A percentile compares a stretch with the other conserved stretches of the same genome.
Conservation (phyloP, 1,140 invertebrate species). For the Orussus abietinus region DNA sequence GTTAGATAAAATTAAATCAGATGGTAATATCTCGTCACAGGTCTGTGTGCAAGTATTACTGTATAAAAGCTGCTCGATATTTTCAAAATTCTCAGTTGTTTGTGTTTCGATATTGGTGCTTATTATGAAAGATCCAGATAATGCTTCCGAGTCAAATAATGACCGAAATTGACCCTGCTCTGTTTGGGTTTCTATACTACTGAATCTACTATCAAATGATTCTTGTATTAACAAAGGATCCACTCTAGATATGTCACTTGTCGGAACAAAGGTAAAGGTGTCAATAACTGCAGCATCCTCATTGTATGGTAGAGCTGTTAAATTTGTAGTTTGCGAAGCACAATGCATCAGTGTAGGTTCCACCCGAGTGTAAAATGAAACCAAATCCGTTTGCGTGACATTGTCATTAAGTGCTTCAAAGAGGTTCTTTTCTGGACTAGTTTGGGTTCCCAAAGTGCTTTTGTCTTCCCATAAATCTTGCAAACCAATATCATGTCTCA, state of each 20-base stretch:
- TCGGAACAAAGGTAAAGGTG: slow-evolving; percentile 20
- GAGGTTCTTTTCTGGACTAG: slow-evolving; percentile 41
- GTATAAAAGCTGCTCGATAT: slow-evolving; percentile 52
- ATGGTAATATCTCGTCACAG: slow-evolving; percentile 55
- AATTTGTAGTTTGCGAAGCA: slow-evolving; percentile 19
- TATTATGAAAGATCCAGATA: slow-evolving; percentile 37
- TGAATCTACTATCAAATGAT: slow-evolving; percentile 43
- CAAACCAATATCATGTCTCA: slow-evolving; percentile 42
- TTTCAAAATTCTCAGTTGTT: slow-evolving; percentile 49
- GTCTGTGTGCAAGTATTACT: slow-evolving; percentile 62
- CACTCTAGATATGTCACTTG: slow-evolving; percentile 27
- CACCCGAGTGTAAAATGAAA: slow-evolving; percentile 29
- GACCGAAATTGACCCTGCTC: slow-evolving; percentile 47
- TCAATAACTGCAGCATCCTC: slow-evolving; percentile 23
- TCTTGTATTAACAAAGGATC: slow-evolving; percentile 47
- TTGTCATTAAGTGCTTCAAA: slow-evolving; percentile 41
- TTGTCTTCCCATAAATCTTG: slow-evolving; percentile 50
- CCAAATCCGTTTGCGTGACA: slow-evolving; percentile 37
- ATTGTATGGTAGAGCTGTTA: slow-evolving; percentile 26
- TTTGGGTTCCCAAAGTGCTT: slow-evolving; percentile 49
- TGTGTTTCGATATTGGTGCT: slow-evolving; percentile 55
- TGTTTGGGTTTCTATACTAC: slow-evolving; percentile 59
- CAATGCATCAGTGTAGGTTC: slow-evolving; percentile 22
- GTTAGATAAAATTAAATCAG: slow-evolving; percentile 55
- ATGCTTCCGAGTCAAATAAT: slow-evolving; percentile 40